Evolutionary conservation across 2,888 invertebrate genomes (phyloP), one percentile per base, ranked within the genome.

Genomic region (Cynaeus angustus): DNA sequence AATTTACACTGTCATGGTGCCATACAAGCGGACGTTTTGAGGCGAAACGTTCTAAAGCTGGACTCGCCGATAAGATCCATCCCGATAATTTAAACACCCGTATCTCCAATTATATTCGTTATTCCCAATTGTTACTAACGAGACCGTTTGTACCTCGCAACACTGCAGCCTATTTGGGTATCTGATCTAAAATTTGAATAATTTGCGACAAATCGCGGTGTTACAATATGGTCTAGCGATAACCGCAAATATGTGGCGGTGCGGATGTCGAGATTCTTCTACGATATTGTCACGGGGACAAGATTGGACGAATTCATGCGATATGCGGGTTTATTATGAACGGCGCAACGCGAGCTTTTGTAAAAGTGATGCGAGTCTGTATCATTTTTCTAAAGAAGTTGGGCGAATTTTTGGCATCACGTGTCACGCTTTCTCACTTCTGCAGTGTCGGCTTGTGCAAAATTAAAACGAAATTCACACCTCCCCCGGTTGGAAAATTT

Each of bases 71-170:
- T 66, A 66, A 66, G 66, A 66, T 66, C 65, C 46, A 53, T 53
- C 28, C 16, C 65, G 65, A 53, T 53, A 43, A 65, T 66, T 66
- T 38, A 48, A 59, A 59, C 52, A 45, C 66, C 66, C 66, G 66
- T 67, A 67, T 67, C 66, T 52, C 38, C 66, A 67, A 67, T 67
- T 67, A 67, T 52, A 33, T 59, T 67, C 59, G 52, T 67, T 67
- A 59, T 58, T 59, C 30, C 30, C 58, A 66, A 56, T 66, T 66
- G 66, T 66, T 45, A 48, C 66, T 66, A 66, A 66, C 48, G 45
- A 66, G 56, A 52, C 53, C 52, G 28, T 53, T 64, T 64, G 16
- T 45, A 48, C 26, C 26, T 28, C 13, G 14, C 33, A 10, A n/a
- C 30, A 50, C 14, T 37, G 21, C 12, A 9, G 5, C 8, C 12